These are phyloP conservation scores for Apomyelois bistriatella DNA, from an alignment of 2,888 invertebrate species.

Conservation along the genomic window DNA sequence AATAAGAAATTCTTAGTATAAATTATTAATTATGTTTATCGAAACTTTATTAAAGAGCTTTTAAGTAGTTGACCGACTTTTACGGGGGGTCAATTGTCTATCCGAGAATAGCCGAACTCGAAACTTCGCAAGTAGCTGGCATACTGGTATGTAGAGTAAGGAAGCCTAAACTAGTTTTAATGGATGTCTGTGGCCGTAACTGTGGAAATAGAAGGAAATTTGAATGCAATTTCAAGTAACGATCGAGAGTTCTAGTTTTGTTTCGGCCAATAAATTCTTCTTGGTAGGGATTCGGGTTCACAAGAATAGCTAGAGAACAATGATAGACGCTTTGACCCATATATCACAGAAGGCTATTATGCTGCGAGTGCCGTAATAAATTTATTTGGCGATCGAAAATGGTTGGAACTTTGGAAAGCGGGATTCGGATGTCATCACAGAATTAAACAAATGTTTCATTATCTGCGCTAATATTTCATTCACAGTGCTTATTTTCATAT, in stretches of 20 bases:
- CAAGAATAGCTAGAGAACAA: conserved; percentile 1
- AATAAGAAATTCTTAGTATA: not conserved
- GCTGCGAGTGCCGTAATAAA: conserved; percentile 1
- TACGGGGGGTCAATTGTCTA: conserved; percentile 12
- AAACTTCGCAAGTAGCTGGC: conserved; percentile 5
- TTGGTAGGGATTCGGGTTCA: not conserved
- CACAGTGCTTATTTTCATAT: too few relatives aligned
- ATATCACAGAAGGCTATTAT: not conserved
- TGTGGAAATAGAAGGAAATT: conserved; percentile 3
- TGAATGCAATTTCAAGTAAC: conserved; percentile 1
- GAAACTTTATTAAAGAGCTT: conserved; percentile 3
- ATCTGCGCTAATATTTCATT: not conserved
- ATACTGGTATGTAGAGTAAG: not conserved
- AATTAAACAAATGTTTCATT: not conserved
- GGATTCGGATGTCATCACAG: not conserved
- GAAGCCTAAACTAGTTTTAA: conserved; percentile 9
- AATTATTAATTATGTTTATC: not conserved
- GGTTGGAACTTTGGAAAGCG: not conserved
- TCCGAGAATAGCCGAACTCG: not conserved
- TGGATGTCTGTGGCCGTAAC: conserved; percentile 2
- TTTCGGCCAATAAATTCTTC: conserved; percentile 4
- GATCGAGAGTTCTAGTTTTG: not conserved
- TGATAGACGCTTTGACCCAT: not conserved
- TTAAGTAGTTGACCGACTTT: conserved; percentile 1
- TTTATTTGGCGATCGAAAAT: conserved; percentile 5